Evolutionary conservation across 2,113 vertebrate genomes (phyloP).

Genomic region (Podarcis muralis): DNA sequence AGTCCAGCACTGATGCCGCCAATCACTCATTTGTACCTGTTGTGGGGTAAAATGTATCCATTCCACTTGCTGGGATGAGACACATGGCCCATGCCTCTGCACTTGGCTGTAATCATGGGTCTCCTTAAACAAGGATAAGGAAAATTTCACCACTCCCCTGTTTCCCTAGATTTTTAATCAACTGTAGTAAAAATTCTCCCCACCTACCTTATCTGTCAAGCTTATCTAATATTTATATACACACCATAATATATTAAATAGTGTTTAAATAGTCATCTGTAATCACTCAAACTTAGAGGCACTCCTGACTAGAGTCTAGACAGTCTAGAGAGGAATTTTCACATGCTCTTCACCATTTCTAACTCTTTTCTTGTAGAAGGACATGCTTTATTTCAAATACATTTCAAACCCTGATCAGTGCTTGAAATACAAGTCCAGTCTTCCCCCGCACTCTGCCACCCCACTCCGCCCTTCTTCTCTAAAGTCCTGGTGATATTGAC

Average conservation of each 20-base stretch:
- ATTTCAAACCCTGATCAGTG: not conserved
- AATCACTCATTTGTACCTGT: not conserved
- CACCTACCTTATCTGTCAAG: too few relatives aligned
- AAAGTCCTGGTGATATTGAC: not conserved
- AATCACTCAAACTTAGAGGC: not conserved
- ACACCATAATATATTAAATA: not conserved
- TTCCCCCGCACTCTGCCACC: not conserved
- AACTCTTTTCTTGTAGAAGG: not conserved
- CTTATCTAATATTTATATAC: not conserved
- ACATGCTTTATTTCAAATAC: not conserved
- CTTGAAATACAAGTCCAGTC: not conserved
- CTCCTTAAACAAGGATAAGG: not conserved
- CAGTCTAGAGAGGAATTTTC: not conserved
- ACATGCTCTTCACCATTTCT: not conserved
- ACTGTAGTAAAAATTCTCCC: not conserved
- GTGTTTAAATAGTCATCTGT: not conserved
- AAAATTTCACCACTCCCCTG: not conserved
- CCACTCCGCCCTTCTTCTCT: not conserved
- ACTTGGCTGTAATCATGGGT: not conserved
- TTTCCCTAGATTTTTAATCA: too few relatives aligned
- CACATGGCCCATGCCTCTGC: not conserved
- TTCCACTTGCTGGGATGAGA: not conserved
- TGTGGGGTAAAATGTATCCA: not conserved
- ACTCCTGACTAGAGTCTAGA: rapidly evolving
- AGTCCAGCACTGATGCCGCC: not conserved